Evolutionary conservation across 2,113 vertebrate species (phyloP).

Genomic region (Leptobrachium leishanense): DNA sequence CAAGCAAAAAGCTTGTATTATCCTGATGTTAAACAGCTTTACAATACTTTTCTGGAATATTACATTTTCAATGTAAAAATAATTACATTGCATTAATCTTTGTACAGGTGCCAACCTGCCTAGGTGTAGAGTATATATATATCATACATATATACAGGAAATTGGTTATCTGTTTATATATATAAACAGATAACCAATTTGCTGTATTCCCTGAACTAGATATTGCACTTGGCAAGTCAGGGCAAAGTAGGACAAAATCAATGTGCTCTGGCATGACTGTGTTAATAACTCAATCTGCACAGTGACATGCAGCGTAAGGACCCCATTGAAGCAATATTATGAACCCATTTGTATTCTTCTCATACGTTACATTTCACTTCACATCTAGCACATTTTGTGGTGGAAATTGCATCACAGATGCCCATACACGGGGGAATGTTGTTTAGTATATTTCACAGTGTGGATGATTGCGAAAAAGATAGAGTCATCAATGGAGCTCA

Average conservation of each 20-base stretch:
- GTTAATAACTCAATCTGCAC: constrained; percentile 21
- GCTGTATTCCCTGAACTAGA: background rate
- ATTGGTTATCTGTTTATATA: background rate
- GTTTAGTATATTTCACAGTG: constrained; percentile 23
- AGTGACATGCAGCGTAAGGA: constrained; percentile 12
- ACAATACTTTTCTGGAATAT: background rate
- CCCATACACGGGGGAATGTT: constrained; percentile 9
- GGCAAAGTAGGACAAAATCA: background rate
- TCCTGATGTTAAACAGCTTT: background rate
- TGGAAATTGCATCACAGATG: constrained; percentile 22
- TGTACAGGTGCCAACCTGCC: background rate
- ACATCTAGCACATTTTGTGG: constrained; percentile 32
- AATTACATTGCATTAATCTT: background rate
- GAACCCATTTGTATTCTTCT: constrained; percentile 39
- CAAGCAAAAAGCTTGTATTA: no score
- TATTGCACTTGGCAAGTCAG: background rate
- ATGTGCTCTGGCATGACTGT: background rate
- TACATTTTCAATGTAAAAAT: background rate
- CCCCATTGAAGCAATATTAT: constrained; percentile 36
- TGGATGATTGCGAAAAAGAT: background rate
- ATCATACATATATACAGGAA: background rate
- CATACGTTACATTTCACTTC: constrained; percentile 19
- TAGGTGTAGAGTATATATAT: background rate
- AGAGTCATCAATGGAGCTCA: constrained; percentile 9
- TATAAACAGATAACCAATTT: background rate